Evolutionary conservation across 2,888 invertebrate genomes (phyloP).

Genomic region (Tinea trinotella): DNA sequence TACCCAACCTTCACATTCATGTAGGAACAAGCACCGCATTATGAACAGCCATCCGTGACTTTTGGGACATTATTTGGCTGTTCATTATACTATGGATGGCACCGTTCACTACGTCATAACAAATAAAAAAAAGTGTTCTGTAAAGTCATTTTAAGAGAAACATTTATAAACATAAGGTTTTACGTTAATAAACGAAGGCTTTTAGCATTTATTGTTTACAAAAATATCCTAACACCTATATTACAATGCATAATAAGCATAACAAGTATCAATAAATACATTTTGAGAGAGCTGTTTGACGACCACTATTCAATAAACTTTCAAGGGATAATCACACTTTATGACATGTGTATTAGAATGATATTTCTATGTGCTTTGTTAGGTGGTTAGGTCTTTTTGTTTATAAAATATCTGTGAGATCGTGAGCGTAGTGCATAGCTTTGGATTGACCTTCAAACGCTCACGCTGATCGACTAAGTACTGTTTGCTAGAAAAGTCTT

Average conservation of each 20-base stretch:
- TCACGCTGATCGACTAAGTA: slow-evolving; percentile 1
- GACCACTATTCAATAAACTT: background rate
- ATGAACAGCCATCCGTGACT: no score
- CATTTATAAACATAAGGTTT: no score
- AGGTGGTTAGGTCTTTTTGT: background rate
- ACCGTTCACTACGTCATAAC: no score
- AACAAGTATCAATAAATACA: background rate
- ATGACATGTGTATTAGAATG: background rate
- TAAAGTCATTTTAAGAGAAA: no score
- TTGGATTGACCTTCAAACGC: slow-evolving; percentile 8
- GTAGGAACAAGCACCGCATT: no score
- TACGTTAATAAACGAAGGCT: no score
- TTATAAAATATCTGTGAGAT: background rate
- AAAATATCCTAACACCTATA: background rate
- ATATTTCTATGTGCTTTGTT: background rate
- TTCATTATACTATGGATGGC: no score
- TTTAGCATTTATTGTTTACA: no score
- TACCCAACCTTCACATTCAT: no score
- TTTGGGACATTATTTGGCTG: no score
- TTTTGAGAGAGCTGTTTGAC: background rate
- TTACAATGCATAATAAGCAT: background rate
- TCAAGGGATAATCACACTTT: background rate
- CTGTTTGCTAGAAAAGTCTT: background rate
- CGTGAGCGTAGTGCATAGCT: slow-evolving; percentile 14
- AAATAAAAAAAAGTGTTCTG: no score